Conservation (phyloP, 2,797 vertebrate genomes). For the Smutsia gigantea region DNA sequence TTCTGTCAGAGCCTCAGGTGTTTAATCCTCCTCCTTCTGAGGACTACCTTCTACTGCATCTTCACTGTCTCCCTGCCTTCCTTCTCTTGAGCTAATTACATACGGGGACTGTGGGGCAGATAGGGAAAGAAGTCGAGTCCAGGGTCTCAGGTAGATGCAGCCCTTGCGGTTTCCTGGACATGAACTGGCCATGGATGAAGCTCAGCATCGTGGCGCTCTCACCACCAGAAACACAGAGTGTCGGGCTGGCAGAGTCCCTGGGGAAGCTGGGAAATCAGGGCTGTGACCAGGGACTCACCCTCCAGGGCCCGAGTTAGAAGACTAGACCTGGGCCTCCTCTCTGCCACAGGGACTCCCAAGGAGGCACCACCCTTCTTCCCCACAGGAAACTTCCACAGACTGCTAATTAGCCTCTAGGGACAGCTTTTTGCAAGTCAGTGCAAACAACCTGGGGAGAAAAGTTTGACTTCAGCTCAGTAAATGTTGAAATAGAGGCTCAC, state of each 20-base stretch:
- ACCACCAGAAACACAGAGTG: not conserved
- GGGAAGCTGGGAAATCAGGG: not conserved
- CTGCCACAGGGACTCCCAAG: not conserved
- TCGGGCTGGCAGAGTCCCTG: not conserved
- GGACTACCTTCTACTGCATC: not conserved
- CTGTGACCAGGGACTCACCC: not conserved
- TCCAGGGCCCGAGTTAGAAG: not conserved
- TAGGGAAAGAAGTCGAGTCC: not conserved
- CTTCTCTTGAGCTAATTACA: not conserved
- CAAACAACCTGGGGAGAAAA: not conserved
- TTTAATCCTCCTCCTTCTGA: not conserved
- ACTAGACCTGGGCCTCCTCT: not conserved
- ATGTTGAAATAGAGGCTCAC: not conserved
- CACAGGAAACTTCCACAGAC: not conserved
- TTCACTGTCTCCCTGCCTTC: not conserved
- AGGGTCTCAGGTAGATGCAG: not conserved
- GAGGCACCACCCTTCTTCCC: accelerated
- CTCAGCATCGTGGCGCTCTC: not conserved
- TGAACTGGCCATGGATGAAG: not conserved
- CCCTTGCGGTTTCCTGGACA: not conserved
- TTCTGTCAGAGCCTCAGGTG: not conserved
- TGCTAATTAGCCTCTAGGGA: not conserved
- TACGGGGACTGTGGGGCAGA: not conserved
- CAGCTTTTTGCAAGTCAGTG: not conserved
- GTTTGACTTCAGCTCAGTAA: not conserved